Conservation (phyloP, 2,888 invertebrate species). For the Orthosia gothica region DNA sequence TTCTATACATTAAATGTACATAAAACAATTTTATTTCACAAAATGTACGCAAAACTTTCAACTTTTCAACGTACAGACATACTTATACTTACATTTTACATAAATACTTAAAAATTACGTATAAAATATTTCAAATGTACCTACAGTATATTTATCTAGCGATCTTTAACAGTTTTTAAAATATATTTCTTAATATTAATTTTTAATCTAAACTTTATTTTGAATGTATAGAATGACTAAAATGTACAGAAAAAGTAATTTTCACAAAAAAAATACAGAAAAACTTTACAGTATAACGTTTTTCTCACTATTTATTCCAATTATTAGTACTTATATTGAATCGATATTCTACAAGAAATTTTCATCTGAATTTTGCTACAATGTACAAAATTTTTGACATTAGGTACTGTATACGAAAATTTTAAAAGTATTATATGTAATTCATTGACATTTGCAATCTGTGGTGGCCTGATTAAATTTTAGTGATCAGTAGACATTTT, state of each 20-base stretch:
- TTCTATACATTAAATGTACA: slow-evolving; percentile 51
- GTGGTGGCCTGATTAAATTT: not conserved
- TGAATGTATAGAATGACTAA: slow-evolving; percentile 42
- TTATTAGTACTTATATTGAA: no score
- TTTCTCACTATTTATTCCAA: no score
- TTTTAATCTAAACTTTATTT: slow-evolving; percentile 33
- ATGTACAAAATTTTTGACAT: no score
- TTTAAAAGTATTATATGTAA: no score
- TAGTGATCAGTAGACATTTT: not conserved
- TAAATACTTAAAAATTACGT: slow-evolving; percentile 58
- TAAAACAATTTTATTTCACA: slow-evolving; percentile 17
- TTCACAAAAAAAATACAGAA: no score
- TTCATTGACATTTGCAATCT: no score
- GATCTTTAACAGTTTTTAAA: slow-evolving; percentile 62
- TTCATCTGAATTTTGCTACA: no score
- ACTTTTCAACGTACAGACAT: slow-evolving; percentile 32
- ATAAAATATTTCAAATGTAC: slow-evolving; percentile 63
- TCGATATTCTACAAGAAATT: no score
- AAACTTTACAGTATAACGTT: no score
- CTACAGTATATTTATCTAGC: slow-evolving; percentile 64
- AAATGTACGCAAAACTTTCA: slow-evolving; percentile 33
- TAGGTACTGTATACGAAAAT: no score
- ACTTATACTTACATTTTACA: slow-evolving; percentile 38
- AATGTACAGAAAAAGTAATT: slow-evolving; percentile 13
- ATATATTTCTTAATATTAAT: slow-evolving; percentile 49